Base-by-base conservation (phyloP, 1,140 invertebrate species). In the Pachyrhynchus sulphureomaculatus region DNA sequence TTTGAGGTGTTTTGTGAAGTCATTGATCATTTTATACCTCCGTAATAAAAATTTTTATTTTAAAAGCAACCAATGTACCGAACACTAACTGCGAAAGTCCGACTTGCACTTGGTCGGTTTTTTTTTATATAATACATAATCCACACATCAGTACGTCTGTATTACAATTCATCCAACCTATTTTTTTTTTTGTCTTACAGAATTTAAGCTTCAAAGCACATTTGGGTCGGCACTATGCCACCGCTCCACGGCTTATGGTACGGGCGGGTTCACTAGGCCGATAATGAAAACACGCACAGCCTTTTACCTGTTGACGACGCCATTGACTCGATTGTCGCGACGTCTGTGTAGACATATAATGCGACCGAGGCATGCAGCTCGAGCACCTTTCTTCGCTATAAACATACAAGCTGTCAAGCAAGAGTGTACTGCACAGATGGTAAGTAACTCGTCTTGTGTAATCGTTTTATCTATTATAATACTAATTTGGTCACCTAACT, bases 271-370 rank as follows among this genome's bases (percentile, higher is more conserved):
- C 90, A 21, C 92, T 1, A 81, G 93, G 32, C 94, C 95, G 18
- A 91, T 97, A 0, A 95, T 97, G 92, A 97, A 97, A 80, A 97
- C 95, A 34, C 84, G 95, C 68, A 94, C 95, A 62, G 95, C 95
- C 21, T 97, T 97, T 80, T 97, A 95, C 80, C 81, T 98, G 66
- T 87, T 90, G 71, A 95, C 91, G 2, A 95, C 93, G 64, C 86
- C 91, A 29, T 80, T 95, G 67, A 95, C 94, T 36, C 84, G 92
- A 64, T 85, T 96, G 15, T 93, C 94, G 18, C 84, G 95, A 36
- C 81, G 90, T 48, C 80, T 96, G 41, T 95, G 92, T 75, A 84
- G 88, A 52, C 86, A 89, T 59, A 86, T 95, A 64, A 84, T 96
- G 62, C 86, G 88, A 62, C 88, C 91, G 6, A 78, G 91, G 29